Percentiles rank a stretch among this genome's conserved stretches.
These are phyloP conservation scores for Caenorhabditis sp. DNA, from an alignment of 2,888 invertebrate species.

Conservation along the genomic window DNA sequence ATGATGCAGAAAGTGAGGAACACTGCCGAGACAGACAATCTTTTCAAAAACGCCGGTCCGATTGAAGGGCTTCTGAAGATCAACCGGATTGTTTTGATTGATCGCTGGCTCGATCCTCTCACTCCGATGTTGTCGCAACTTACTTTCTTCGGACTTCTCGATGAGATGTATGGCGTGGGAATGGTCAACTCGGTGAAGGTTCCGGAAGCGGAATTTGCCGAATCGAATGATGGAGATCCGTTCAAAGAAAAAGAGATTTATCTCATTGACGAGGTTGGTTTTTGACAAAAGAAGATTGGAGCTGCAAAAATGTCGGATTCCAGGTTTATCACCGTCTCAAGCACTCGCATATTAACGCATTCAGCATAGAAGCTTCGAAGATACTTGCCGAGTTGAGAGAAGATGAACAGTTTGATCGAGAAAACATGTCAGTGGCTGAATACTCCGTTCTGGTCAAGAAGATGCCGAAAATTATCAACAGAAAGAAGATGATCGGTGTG, in stretches of 20 bases:
- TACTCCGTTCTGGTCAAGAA: conserved; percentile 73
- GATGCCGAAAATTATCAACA: conserved; percentile 70
- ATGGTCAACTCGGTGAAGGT: conserved; percentile 73
- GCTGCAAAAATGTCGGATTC: too few species aligned
- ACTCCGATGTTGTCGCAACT: conserved; percentile 95
- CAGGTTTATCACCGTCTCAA: conserved; percentile 69
- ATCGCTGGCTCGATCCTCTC: conserved; percentile 93
- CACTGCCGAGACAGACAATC: conserved; percentile 17
- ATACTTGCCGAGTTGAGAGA: conserved; percentile 72
- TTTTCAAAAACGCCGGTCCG: conserved; percentile 21
- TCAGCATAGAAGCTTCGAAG: conserved; percentile 70
- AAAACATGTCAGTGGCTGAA: conserved; percentile 73
- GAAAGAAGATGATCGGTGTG: conserved; percentile 64
- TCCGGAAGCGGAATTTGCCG: conserved; percentile 57
- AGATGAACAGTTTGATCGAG: conserved; percentile 70
- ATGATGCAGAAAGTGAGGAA: conserved; percentile 68
- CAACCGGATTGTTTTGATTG: conserved; percentile 87
- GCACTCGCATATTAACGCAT: conserved; percentile 71
- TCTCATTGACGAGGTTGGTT: conserved; percentile 70
- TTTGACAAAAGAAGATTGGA: not conserved
- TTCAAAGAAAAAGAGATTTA: conserved; percentile 69
- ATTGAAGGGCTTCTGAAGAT: conserved; percentile 39
- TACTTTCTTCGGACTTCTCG: conserved; percentile 97
- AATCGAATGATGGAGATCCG: conserved; percentile 61
- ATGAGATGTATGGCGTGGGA: conserved; percentile 84